These are phyloP conservation scores for Corythaeola cristata DNA, from an alignment of 2,113 vertebrate genomes.

Conservation along the genomic window DNA sequence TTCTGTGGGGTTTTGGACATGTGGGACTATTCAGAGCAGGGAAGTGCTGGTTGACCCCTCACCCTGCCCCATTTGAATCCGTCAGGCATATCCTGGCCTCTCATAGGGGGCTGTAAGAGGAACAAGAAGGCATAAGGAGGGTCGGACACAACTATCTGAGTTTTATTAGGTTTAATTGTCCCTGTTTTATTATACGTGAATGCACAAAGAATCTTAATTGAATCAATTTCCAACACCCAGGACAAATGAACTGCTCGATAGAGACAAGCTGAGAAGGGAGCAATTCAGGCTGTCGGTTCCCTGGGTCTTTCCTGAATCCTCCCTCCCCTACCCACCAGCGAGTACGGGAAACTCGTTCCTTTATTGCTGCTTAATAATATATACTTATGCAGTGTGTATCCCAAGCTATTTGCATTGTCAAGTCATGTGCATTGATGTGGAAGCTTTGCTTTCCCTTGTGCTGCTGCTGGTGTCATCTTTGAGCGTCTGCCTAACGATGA, in stretches of 20 bases:
- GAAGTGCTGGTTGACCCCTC: background rate
- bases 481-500: background rate
- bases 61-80: background rate
- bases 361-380: slow-evolving; percentile 73
- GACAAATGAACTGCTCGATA: background rate
- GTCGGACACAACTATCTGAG: background rate
- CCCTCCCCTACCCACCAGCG: background rate
- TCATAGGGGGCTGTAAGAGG: background rate
- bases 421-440: slow-evolving; percentile 37
- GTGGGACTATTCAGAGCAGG: background rate
- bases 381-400: slow-evolving; percentile 31
- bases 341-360: slow-evolving; percentile 60
- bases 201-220: slow-evolving; percentile 19
- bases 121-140: background rate
- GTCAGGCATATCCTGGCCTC: background rate
- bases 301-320: background rate
- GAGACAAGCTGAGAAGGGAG: background rate
- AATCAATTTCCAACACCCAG: background rate
- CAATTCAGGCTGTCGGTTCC: background rate
- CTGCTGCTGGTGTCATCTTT: background rate
- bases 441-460: slow-evolving; percentile 33
- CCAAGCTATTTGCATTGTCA: slow-evolving; percentile 51
- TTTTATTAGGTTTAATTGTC: slow-evolving; percentile 25
- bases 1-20: background rate
- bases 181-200: background rate